Evolutionary conservation across 2,888 invertebrate genomes (phyloP).

Genomic region (Cyclophora punctaria): DNA sequence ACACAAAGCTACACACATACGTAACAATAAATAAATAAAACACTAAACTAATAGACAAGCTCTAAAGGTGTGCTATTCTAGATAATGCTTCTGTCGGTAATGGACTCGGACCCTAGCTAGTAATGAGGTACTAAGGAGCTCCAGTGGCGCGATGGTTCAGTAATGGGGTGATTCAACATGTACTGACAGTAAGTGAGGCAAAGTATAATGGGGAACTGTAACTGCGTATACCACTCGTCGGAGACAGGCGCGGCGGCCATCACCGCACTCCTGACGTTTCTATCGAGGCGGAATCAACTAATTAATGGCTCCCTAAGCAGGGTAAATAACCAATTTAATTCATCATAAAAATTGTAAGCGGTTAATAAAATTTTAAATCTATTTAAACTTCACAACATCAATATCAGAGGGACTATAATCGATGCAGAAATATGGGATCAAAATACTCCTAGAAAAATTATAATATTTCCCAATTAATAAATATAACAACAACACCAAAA

Average conservation of each 20-base stretch:
- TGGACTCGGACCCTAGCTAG: conserved; percentile 38
- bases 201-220: conserved; percentile 36
- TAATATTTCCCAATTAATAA: conserved; percentile 42
- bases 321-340: conserved; percentile 38
- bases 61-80: conserved; percentile 38
- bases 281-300: conserved; percentile 69
- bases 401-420: conserved; percentile 65
- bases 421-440: conserved; percentile 65
- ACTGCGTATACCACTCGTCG: conserved; percentile 55
- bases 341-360: conserved; percentile 38
- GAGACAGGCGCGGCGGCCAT: conserved; percentile 53
- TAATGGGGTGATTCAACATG: conserved; percentile 36
- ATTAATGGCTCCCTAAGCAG: conserved; percentile 61
- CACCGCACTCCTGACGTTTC: conserved; percentile 59
- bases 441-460: conserved; percentile 58
- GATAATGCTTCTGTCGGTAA: conserved; percentile 26
- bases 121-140: conserved; percentile 38
- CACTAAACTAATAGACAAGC: conserved; percentile 50
- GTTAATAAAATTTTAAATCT: conserved; percentile 46
- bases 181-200: conserved; percentile 37
- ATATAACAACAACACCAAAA: conserved; percentile 68
- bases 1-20: conserved; percentile 38
- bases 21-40: conserved; percentile 36
- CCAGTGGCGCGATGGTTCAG: conserved; percentile 34
- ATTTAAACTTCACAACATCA: conserved; percentile 66